These are phyloP conservation scores for Chrysochloris asiatica DNA, from an alignment of 2,113 vertebrate genomes.

Conservation along the genomic window DNA sequence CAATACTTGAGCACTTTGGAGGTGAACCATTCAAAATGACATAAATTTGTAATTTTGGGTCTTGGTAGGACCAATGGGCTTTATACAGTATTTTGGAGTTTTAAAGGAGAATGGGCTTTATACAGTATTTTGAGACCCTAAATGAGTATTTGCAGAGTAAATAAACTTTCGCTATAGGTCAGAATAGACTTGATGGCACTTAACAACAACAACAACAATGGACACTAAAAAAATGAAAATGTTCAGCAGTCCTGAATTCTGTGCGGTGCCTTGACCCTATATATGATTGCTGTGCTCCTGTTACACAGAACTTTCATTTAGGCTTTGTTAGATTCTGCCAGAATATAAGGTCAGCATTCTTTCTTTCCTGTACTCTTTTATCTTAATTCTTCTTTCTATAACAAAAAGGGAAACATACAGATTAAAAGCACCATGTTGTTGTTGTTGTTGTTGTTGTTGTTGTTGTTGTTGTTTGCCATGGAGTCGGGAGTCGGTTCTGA, in stretches of 20 bases:
- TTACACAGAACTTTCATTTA: background rate
- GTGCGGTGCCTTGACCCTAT: accelerated
- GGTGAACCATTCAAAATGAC: background rate
- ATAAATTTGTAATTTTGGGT: background rate
- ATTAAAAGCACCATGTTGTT: too few relatives aligned
- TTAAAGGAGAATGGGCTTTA: background rate
- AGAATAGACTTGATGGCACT: too few relatives aligned
- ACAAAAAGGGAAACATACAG: background rate
- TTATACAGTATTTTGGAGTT: background rate
- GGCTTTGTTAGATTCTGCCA: background rate
- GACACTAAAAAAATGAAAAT: background rate
- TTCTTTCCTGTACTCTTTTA: background rate
- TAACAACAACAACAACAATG: background rate
- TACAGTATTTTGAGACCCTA: background rate
- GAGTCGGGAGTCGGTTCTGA: too few relatives aligned
- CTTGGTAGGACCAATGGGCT: background rate
- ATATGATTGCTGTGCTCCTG: background rate
- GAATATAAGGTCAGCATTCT: background rate
- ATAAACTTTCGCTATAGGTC: too few relatives aligned
- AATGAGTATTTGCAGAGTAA: background rate
- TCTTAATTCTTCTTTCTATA: background rate
- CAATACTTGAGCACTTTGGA: conserved; percentile 18
- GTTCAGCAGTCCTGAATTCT: background rate
- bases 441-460: too few relatives aligned
- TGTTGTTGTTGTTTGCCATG: too few relatives aligned